Percentiles rank a stretch among this genome's conserved stretches.
Evolutionary conservation across 1,140 invertebrate genomes (phyloP).

Genomic region (Bombus ignitus): DNA sequence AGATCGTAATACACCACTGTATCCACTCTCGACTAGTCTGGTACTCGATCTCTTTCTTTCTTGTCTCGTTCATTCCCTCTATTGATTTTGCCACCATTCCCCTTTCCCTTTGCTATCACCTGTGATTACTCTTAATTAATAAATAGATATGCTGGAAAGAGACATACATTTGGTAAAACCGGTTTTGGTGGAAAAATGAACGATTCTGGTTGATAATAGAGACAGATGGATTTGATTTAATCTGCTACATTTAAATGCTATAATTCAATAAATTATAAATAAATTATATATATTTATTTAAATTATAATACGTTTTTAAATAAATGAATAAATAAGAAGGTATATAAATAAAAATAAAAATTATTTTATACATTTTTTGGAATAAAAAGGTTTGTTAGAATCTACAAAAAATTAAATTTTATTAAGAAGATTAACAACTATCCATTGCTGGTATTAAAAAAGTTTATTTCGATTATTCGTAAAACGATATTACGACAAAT

Average conservation of each 20-base stretch:
- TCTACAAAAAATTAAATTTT: background rate
- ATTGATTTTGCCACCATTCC: background rate
- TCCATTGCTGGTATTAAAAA: background rate
- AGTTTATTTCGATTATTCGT: background rate
- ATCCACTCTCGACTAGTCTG: slow-evolving; percentile 14
- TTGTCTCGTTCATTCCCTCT: background rate
- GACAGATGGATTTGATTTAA: background rate
- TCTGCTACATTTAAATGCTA: background rate
- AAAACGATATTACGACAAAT: background rate
- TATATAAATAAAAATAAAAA: background rate
- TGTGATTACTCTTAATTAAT: slow-evolving; percentile 44
- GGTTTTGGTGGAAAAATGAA: slow-evolving; percentile 37
- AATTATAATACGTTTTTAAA: no score
- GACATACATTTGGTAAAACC: background rate
- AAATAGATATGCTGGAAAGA: background rate
- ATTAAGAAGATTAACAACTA: background rate
- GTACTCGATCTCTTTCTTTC: slow-evolving; percentile 17
- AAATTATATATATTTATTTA: no score
- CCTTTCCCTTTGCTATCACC: background rate
- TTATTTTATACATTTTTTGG: background rate
- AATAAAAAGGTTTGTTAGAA: background rate
- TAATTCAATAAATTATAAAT: background rate
- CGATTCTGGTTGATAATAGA: slow-evolving; percentile 5
- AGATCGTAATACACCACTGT: slow-evolving; percentile 45
- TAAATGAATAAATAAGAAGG: no score